These are phyloP conservation scores for Brachyistius frenatus DNA, from an alignment of 2,113 vertebrate species.

Conservation along the genomic window DNA sequence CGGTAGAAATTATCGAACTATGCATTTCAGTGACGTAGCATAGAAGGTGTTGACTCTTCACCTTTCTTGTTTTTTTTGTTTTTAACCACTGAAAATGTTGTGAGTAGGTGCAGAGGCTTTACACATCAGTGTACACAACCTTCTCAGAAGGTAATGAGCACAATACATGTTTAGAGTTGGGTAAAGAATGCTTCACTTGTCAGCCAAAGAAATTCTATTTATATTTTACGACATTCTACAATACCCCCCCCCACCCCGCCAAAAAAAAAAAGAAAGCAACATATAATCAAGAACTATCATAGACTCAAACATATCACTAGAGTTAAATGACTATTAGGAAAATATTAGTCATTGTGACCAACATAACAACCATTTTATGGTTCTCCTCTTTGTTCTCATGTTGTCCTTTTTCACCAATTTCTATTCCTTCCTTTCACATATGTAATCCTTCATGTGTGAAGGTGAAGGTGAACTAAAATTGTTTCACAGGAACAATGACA, in stretches of 20 bases:
- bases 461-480: background rate
- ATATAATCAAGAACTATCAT: constrained; percentile 45
- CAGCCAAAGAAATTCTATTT: constrained; percentile 51
- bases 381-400: constrained; percentile 50
- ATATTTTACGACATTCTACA: constrained; percentile 54
- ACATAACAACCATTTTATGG: constrained; percentile 64
- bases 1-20: constrained; percentile 62
- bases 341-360: constrained; percentile 75
- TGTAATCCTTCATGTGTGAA: constrained; percentile 26
- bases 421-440: constrained; percentile 10
- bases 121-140: constrained; percentile 61
- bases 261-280: constrained; percentile 32
- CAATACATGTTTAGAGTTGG: constrained; percentile 52
- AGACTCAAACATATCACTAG: constrained; percentile 35
- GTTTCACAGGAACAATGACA: constrained; percentile 27
- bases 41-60: constrained; percentile 79
- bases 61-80: constrained; percentile 22
- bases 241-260: background rate
- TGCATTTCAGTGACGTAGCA: constrained; percentile 62
- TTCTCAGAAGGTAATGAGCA: constrained; percentile 81
- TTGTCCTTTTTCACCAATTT: constrained; percentile 16
- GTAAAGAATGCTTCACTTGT: constrained; percentile 59
- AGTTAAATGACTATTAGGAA: constrained; percentile 52
- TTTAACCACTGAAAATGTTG: constrained; percentile 60
- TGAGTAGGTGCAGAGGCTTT: constrained; percentile 72